These are phyloP conservation scores for Phaethon lepturus DNA, from an alignment of 2,113 vertebrate genomes.

Conservation along the genomic window DNA sequence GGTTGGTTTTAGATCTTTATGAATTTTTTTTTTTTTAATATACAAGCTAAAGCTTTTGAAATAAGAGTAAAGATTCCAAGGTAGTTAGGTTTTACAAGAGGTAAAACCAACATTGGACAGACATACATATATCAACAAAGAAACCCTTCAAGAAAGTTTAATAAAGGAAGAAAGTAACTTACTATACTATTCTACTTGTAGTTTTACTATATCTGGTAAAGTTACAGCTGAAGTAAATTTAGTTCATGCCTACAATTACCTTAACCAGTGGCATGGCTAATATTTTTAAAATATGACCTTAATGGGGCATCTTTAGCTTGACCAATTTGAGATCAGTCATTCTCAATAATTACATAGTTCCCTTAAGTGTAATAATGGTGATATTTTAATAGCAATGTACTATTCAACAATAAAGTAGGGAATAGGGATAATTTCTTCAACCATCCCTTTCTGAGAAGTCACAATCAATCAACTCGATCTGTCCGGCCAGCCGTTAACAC, in stretches of 20 bases:
- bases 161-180: not conserved
- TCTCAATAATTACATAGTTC: not conserved
- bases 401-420: not conserved
- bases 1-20: not conserved
- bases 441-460: not conserved
- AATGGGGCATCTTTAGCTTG: rapidly evolving
- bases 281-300: not conserved
- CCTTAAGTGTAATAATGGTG: not conserved
- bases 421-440: not conserved
- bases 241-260: not conserved
- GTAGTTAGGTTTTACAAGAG: not conserved
- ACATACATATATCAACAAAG: not conserved
- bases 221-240: not conserved
- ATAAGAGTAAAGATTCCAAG: not conserved
- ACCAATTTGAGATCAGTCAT: not conserved
- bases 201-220: not conserved
- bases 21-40: not conserved
- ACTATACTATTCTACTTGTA: not conserved
- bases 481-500: not conserved
- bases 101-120: not conserved
- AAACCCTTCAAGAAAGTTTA: not conserved
- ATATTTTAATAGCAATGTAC: not conserved
- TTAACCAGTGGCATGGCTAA: not conserved
- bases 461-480: not conserved
- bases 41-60: not conserved